phyloP scores from a whole-genome alignment of 2,113 vertebrate genomes.

The Loxodonta africana region DNA sequence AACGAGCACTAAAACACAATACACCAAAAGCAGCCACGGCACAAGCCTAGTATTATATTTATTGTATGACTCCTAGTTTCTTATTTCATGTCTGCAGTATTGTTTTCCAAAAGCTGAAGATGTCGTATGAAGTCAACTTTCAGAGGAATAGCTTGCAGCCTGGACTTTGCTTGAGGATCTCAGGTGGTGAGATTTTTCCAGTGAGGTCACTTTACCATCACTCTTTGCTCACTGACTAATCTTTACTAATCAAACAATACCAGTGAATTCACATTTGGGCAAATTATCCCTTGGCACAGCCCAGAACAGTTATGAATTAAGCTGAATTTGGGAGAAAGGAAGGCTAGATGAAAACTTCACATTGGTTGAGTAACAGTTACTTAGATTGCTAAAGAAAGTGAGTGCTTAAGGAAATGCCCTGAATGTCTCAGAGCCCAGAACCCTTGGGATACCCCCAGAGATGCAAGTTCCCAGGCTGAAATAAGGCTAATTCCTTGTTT shows the following conservation, averaged over 20 bases:
- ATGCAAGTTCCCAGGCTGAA: not conserved
- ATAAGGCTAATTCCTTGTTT: not conserved
- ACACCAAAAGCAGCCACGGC: slow-evolving; percentile 47
- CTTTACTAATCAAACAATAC: not conserved
- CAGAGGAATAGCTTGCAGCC: not conserved
- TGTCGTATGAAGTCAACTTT: slow-evolving; percentile 49
- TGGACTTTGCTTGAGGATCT: not conserved
- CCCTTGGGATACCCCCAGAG: not conserved
- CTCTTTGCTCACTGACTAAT: not conserved
- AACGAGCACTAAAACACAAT: slow-evolving; percentile 69
- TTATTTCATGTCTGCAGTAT: slow-evolving; percentile 75
- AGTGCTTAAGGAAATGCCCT: not conserved
- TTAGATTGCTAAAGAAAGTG: not conserved
- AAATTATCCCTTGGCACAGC: not conserved
- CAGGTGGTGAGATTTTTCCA: not conserved
- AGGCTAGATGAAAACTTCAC: not conserved
- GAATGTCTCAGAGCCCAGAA: not conserved
- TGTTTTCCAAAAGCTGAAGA: slow-evolving; percentile 76
- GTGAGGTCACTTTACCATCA: not conserved
- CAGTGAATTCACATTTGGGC: not conserved
- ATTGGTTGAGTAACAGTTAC: not conserved
- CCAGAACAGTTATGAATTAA: not conserved
- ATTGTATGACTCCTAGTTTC: slow-evolving; percentile 77
- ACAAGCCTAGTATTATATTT: slow-evolving; percentile 77
- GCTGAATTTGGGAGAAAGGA: not conserved